phyloP scores from a whole-genome alignment of 2,888 invertebrate genomes.

The Diabrotica balteata region DNA sequence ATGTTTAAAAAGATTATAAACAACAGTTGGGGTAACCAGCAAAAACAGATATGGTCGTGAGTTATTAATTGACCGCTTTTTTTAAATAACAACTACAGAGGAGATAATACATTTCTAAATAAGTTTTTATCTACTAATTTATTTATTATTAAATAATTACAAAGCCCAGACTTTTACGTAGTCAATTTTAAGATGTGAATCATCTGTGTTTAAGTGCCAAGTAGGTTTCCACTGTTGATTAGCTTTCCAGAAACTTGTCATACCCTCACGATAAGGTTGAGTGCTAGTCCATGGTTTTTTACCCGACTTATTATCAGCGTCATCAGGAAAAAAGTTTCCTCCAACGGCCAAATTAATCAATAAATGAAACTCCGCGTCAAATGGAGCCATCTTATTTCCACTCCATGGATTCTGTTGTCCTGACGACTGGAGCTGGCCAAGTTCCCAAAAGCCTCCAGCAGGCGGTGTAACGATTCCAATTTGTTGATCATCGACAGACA shows the following conservation, averaged over 20 bases:
- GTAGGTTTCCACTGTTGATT: slow-evolving; percentile 66
- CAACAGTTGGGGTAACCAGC: neutral
- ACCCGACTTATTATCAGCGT: slow-evolving; percentile 60
- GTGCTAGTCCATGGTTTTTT: slow-evolving; percentile 69
- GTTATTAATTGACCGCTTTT: neutral
- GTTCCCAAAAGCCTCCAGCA: slow-evolving; percentile 70
- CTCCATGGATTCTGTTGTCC: slow-evolving; percentile 66
- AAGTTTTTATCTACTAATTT: no score
- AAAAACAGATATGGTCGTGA: neutral
- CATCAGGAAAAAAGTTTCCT: slow-evolving; percentile 73
- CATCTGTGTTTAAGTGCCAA: slow-evolving; percentile 63
- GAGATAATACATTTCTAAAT: neutral
- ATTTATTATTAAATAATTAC: no score
- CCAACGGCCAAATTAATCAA: slow-evolving; percentile 65
- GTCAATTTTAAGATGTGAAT: slow-evolving; percentile 71
- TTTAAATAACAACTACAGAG: neutral
- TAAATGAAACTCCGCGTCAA: slow-evolving; percentile 72
- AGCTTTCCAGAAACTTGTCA: slow-evolving; percentile 70
- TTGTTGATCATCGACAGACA: slow-evolving; percentile 64
- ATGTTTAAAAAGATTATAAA: no score
- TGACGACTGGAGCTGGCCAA: slow-evolving; percentile 64
- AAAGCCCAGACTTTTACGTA: slow-evolving; percentile 69
- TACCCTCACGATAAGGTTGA: slow-evolving; percentile 51
- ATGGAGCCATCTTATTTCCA: slow-evolving; percentile 68
- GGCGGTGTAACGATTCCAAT: slow-evolving; percentile 64